Conservation (phyloP, 2,888 invertebrate species). For the Eretmocerus hayati region DNA sequence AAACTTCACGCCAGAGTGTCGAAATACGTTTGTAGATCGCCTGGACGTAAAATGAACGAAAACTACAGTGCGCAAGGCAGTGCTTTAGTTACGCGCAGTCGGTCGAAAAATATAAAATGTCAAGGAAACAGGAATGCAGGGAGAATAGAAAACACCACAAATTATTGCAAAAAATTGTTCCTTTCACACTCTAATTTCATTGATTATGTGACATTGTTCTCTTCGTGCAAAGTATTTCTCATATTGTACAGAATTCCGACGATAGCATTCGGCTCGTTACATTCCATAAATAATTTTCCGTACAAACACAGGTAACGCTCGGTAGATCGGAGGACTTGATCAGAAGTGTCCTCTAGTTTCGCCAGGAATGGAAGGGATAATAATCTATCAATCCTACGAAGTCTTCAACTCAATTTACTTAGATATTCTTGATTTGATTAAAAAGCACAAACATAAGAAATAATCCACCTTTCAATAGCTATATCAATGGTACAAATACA, state of each 20-base stretch:
- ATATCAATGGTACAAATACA: conserved; percentile 12
- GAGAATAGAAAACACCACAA: too few relatives aligned
- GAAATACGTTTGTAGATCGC: too few relatives aligned
- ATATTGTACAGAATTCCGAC: conserved; percentile 22
- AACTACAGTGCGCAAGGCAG: too few relatives aligned
- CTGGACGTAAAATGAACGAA: too few relatives aligned
- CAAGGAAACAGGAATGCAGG: too few relatives aligned
- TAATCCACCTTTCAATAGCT: conserved; percentile 10
- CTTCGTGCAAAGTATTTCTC: conserved; percentile 24
- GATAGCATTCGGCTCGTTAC: conserved; percentile 41
- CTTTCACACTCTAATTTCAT: too few relatives aligned
- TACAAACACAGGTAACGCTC: conserved; percentile 38
- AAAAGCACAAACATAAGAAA: conserved; percentile 22
- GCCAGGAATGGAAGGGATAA: conserved; percentile 14
- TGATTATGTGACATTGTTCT: conserved; percentile 24
- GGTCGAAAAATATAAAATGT: too few relatives aligned
- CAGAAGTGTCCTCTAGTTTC: conserved; percentile 19
- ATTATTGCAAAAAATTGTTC: too few relatives aligned
- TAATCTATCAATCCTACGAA: conserved; percentile 9
- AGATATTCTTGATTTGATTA: conserved; percentile 14
- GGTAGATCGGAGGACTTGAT: conserved; percentile 17
- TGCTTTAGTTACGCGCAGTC: too few relatives aligned
- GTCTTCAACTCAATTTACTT: conserved; percentile 8
- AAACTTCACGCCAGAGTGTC: too few relatives aligned
- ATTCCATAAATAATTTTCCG: conserved; percentile 35